A percentile compares a stretch with the other conserved stretches of the same genome.
These are phyloP conservation scores for Enoplosus armatus DNA, from an alignment of 2,797 vertebrate genomes.

Conservation along the genomic window DNA sequence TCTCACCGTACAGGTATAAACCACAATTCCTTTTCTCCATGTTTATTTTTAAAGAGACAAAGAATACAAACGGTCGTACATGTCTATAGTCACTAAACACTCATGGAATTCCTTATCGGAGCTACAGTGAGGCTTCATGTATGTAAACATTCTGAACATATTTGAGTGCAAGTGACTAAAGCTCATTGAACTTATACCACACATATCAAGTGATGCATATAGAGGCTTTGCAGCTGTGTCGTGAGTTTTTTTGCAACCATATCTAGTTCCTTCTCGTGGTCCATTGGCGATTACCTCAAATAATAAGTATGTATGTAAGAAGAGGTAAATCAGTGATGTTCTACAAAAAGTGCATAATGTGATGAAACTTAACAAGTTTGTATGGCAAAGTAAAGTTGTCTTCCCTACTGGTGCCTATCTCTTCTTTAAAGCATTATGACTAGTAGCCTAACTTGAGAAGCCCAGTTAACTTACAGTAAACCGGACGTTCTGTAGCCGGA, in stretches of 20 bases:
- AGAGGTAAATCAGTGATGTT: neutral
- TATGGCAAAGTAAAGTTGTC: neutral
- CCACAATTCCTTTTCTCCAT: neutral
- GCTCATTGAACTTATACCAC: conserved; percentile 4
- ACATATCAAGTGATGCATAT: conserved; percentile 6
- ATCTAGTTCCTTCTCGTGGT: neutral
- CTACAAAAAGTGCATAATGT: neutral
- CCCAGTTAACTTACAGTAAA: neutral
- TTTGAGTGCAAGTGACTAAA: conserved; percentile 11
- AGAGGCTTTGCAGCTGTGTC: conserved; percentile 2
- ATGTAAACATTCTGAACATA: conserved; percentile 6
- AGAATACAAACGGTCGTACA: neutral
- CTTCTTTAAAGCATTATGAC: neutral
- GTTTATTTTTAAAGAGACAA: neutral
- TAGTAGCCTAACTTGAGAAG: neutral
- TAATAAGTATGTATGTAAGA: neutral
- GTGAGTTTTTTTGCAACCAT: neutral
- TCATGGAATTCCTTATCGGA: conserved; percentile 1
- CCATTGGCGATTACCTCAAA: neutral
- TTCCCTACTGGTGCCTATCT: neutral
- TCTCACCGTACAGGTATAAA: neutral
- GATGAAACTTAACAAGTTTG: neutral
- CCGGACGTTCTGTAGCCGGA: too few species aligned
- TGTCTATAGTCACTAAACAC: neutral
- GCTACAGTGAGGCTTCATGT: neutral